Base-by-base conservation (phyloP, 2,113 vertebrate species). In the Artemisiospiza belli region DNA sequence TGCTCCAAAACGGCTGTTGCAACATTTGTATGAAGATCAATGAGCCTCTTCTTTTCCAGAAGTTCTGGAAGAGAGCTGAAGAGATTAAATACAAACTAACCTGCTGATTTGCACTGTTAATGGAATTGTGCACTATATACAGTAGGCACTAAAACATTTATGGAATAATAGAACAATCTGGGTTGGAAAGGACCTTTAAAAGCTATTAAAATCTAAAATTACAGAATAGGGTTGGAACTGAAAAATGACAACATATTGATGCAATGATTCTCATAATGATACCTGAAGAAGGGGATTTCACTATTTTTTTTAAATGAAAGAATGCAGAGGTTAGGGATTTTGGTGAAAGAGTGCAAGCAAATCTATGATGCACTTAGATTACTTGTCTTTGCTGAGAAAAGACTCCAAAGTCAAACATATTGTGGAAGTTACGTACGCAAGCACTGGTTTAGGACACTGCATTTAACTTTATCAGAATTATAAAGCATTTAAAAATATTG, bases 21-120 rank as follows among this genome's bases (percentile, higher is more conserved):
- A 66, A 99, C 99, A 89, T 99, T 99, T 87, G 99, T 99, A 97
- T 99, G 99, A 67, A 99, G 99, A 98, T 99, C 99, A 87, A 99
- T 99, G 77, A 99, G 98, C 66, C 99, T 97, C 92, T 99, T 99
- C 98, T 99, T 99, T 97, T 99, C 99, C 95, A 99, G 97, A 82
- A 99, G 98, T 96, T 99, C 99, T 77, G 99, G 99, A 95, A 99
- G 98, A 96, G 99, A 99, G 97, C 99, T 99, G 95, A 70, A 97
- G 97, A 87, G 87, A 97, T 84, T 92, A 96, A 97, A 97, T 96
- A 97, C 74, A 97, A 95, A 96, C 86, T 96, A 97, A 97, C 69
- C 58, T 92, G 86, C 76, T 59, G 49, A 84, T 83, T 51, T 78
- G 58, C 67, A 68, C 24, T 52, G 44, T 83, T 61, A 44, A 24